Base-by-base conservation (phyloP, 2,113 vertebrate genomes). In the Terrapene triunguis region DNA sequence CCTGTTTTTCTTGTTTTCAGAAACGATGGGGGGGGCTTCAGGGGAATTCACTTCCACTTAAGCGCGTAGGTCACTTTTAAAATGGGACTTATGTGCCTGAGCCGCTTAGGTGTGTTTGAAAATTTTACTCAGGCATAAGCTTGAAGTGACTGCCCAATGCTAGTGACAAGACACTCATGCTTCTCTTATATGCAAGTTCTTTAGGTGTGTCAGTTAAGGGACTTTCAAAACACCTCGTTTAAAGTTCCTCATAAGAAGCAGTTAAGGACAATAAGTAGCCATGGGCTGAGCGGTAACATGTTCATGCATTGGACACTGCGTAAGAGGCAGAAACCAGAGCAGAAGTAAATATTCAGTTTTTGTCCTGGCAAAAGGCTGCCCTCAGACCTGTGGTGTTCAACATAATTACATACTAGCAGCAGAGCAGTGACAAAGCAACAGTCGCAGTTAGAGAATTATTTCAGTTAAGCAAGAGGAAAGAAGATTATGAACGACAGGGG, bases 401-500 rank as follows among this genome's bases (percentile, higher is more conserved):
- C 29, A 62, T 19, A 24, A 19, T 72, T 72, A 22, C 17, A 72
- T 44, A 62, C 57, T 85, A 55, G 38, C 62, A 82, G 62, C 84
- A 57, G 83, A 72, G 4, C 22, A 14, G 3, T 32, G 80, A 86
- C 48, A 57, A 57, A 87, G 50, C 85, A 88, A 69, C 88, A n/a
- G 69, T 88, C 57, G 80, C 89, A 65, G 44, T 48, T 65, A 84
- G 59, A 69, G 87, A 91, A 83, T 91, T 62, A 81, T 35, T 91
- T 74, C 32, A 78, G 65, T 86, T 96, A 91, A 89, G 92, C 90
- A 93, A 79, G 89, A 88, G 53, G 65, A 24, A 50, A 62, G 69
- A 93, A 92, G 85, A 88, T 81, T 93, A 84, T 89, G 94, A 95
- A 10, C 93, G 87, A 96, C 87, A 81, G 35, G 65, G 47, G 85